Conservation (phyloP, 1,140 invertebrate species). For the Panagrolaimus sp. region DNA sequence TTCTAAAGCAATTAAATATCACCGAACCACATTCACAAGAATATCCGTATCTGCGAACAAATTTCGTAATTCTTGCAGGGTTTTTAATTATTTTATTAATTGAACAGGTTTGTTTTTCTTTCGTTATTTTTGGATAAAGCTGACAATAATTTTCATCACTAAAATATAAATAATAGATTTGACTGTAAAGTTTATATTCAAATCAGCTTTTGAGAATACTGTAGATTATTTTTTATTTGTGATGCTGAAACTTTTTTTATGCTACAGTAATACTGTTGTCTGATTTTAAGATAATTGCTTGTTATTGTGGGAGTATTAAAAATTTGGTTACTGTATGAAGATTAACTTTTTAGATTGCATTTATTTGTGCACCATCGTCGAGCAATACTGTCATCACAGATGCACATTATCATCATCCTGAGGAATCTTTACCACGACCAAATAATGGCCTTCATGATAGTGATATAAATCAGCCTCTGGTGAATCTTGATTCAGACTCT, state of each 20-base stretch:
- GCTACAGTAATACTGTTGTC: too few relatives aligned
- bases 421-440: background rate
- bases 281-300: too few relatives aligned
- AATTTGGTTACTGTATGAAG: background rate
- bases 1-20: constrained; percentile 4
- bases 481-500: constrained; percentile 12
- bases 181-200: too few relatives aligned
- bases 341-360: constrained; percentile 18
- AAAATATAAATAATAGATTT: too few relatives aligned
- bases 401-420: background rate
- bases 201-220: too few relatives aligned
- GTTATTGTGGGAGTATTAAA: background rate
- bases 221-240: too few relatives aligned
- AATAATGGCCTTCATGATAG: constrained; percentile 6
- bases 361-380: constrained; percentile 10
- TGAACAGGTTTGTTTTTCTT: constrained; percentile 26
- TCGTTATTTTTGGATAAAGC: too few relatives aligned
- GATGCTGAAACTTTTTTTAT: too few relatives aligned
- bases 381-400: background rate
- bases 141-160: too few relatives aligned
- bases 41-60: constrained; percentile 16
- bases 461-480: constrained; percentile 25
- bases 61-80: constrained; percentile 23
- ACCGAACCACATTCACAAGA: background rate
- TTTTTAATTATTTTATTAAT: constrained; percentile 28